Evolutionary conservation across 2,888 invertebrate genomes (phyloP).

Genomic region (Melanargia galathea): DNA sequence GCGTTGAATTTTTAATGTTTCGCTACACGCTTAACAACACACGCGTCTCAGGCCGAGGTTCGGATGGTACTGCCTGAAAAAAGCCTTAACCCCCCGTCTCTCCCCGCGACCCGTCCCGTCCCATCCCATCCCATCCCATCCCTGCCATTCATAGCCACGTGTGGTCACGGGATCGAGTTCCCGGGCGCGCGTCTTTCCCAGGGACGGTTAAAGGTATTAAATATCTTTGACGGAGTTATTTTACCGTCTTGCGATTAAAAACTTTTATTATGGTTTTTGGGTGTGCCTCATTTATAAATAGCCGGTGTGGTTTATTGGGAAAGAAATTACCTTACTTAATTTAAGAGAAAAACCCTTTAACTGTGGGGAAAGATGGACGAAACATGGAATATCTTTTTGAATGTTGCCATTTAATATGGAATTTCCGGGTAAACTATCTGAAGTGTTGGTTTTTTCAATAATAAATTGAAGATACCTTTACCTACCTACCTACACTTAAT

Average conservation of each 20-base stretch:
- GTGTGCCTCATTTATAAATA: background rate
- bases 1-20: conserved; percentile 30
- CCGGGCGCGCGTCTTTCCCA: conserved; percentile 73
- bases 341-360: background rate
- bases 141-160: conserved; percentile 67
- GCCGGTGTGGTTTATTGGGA: no score
- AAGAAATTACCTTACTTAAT: background rate
- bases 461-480: no score
- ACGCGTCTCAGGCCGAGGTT: conserved; percentile 61
- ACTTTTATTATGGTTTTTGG: background rate
- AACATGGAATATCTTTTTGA: no score
- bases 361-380: no score
- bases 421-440: no score
- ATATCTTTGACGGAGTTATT: conserved; percentile 19
- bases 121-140: conserved; percentile 54
- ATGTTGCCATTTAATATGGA: no score
- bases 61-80: conserved; percentile 77
- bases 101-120: conserved; percentile 52
- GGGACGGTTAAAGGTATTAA: conserved; percentile 41
- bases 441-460: no score
- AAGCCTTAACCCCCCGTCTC: conserved; percentile 64
- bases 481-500: no score
- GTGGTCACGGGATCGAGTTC: conserved; percentile 70
- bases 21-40: conserved; percentile 49
- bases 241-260: background rate